Base-by-base conservation (phyloP, 2,888 invertebrate genomes). In the Coecobrya sp. region DNA sequence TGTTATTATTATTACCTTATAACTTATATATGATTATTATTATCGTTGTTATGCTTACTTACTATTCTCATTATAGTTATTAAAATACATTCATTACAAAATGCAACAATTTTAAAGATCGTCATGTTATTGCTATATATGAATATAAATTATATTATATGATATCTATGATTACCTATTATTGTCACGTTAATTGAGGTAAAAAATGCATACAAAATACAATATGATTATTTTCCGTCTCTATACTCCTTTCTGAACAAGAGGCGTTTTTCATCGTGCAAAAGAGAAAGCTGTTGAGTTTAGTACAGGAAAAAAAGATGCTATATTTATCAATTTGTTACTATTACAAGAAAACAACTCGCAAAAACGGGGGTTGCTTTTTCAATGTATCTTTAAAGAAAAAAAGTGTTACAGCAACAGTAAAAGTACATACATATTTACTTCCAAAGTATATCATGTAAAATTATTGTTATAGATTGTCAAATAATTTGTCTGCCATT, bases 21-120 rank as follows among this genome's bases (percentile, higher is more conserved):
- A 55, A 55, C 27, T 88, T 79, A 79, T 76, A n/a, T 25, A 81
- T 81, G 19, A 49, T 89, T 81, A 36, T 36, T 36, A 68, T 62
- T 81, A 81, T 30, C 25, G 25, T 76, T 76, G 25, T 76, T 76
- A 49, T 76, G 19, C 30, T 55, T 81, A 81, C 55, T 81, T 27
- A 55, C 30, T 73, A 30, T 70, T 84, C 70, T 89, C 84, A 84
- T 55, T 45, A 70, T 70, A 79, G 25, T 25, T 62, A 84, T 36
- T 19, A 36, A 84, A 55, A 13, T 55, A 55, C 55, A 81, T 55
- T 81, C 30, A 89, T 68, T 81, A 89, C 65, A 81, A 89, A 89
- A 89, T 84, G 89, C 89, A 89, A 84, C 89, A 70, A 52, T 84
- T 70, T 68, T 73, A 36, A 89, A 82, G 82, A 89, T 84, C 89